Evolutionary conservation across 1,140 invertebrate genomes (phyloP).

Genomic region (Acromyrmex charruanus): DNA sequence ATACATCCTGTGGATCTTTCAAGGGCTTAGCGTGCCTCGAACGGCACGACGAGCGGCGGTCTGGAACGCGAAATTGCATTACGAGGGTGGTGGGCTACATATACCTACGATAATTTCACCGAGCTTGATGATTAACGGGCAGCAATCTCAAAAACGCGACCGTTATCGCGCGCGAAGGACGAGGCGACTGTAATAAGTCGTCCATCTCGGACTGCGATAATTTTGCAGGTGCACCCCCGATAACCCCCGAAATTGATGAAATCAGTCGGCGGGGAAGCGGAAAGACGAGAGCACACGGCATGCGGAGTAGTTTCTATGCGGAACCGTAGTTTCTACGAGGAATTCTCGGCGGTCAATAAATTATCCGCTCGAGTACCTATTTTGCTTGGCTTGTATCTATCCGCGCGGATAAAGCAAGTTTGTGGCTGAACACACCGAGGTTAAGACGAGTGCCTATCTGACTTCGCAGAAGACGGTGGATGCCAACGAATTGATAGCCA

Average conservation of each 20-base stretch:
- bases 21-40: not conserved
- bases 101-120: slow-evolving; percentile 46
- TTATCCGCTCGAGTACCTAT: slow-evolving; percentile 63
- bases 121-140: slow-evolving; percentile 42
- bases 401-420: slow-evolving; percentile 36
- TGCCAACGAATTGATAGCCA: slow-evolving; percentile 12
- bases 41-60: not conserved
- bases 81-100: not conserved
- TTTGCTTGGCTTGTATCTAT: slow-evolving; percentile 49
- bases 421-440: not conserved
- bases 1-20: slow-evolving; percentile 13
- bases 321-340: slow-evolving; percentile 65
- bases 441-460: slow-evolving; percentile 35
- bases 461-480: slow-evolving; percentile 1
- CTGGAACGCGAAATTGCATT: slow-evolving; percentile 17
- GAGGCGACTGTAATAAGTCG: slow-evolving; percentile 62
- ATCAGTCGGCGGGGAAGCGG: slow-evolving; percentile 29
- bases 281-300: slow-evolving; percentile 21
- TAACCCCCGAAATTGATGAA: slow-evolving; percentile 72
- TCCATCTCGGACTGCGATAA: slow-evolving; percentile 56
- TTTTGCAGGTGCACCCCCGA: slow-evolving; percentile 61
- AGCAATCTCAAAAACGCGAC: slow-evolving; percentile 26
- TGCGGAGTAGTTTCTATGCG: slow-evolving; percentile 49
- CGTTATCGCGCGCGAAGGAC: slow-evolving; percentile 16
- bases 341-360: slow-evolving; percentile 70